Conservation (phyloP, 2,888 invertebrate species). For the Acanthococcus lagerstroemiae region DNA sequence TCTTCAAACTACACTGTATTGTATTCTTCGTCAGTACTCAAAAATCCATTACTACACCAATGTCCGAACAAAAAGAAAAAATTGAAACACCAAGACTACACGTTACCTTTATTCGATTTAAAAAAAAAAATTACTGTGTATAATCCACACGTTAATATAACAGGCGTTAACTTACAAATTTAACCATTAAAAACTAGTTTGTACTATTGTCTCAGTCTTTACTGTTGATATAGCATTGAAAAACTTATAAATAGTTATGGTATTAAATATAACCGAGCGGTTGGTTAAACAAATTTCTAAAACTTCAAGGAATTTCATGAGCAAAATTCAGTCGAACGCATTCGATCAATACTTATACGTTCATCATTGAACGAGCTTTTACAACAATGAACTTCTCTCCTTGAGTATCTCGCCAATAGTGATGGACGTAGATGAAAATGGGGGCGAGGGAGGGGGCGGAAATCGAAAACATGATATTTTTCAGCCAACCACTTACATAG, state of each 20-base stretch:
- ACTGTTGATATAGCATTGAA: constrained; percentile 25
- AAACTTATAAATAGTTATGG: constrained; percentile 17
- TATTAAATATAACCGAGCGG: constrained; percentile 26
- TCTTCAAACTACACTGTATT: neutral
- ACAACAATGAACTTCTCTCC: too few species aligned
- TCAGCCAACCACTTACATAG: too few species aligned
- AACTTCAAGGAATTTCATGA: neutral
- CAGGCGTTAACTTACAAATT: constrained; percentile 29
- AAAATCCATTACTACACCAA: too few species aligned
- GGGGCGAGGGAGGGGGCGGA: too few species aligned
- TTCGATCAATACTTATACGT: too few species aligned
- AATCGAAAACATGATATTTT: too few species aligned
- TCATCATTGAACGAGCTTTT: constrained; percentile 1
- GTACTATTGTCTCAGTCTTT: constrained; percentile 32
- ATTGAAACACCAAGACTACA: neutral
- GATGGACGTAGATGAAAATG: too few species aligned
- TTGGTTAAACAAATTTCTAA: neutral
- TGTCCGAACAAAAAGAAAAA: too few species aligned
- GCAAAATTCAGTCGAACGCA: too few species aligned
- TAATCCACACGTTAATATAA: constrained; percentile 22
- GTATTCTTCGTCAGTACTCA: too few species aligned
- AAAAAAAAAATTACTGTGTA: constrained; percentile 19
- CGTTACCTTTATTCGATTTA: constrained; percentile 10
- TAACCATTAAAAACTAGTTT: constrained; percentile 30
- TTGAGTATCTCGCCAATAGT: too few species aligned